Evolutionary conservation across 2,797 vertebrate genomes (phyloP).

Genomic region (Arrhamphus sclerolepis): DNA sequence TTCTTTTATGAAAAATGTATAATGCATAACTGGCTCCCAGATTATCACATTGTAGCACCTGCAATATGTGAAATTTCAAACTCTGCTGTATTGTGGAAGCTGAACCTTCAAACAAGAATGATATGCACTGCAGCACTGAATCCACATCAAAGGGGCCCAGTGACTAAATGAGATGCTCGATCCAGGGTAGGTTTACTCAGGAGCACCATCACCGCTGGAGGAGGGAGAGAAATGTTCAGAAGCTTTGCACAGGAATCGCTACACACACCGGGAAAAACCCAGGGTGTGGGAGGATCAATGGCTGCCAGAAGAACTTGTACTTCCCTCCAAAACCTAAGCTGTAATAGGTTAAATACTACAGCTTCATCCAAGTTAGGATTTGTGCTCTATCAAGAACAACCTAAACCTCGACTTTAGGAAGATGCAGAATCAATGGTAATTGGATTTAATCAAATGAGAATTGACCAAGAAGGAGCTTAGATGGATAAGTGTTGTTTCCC

Average conservation of each 20-base stretch:
- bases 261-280: conserved; percentile 66
- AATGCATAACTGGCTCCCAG: conserved; percentile 74
- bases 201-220: conserved; percentile 64
- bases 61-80: conserved; percentile 79
- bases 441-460: conserved; percentile 78
- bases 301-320: conserved; percentile 58
- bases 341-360: conserved; percentile 76
- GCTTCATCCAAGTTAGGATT: conserved; percentile 66
- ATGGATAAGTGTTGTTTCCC: conserved; percentile 69
- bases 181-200: conserved; percentile 74
- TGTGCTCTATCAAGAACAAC: conserved; percentile 69
- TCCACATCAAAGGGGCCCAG: conserved; percentile 78
- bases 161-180: conserved; percentile 78
- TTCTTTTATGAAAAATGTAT: conserved; percentile 79
- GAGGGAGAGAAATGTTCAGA: conserved; percentile 71
- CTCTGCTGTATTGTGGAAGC: conserved; percentile 71
- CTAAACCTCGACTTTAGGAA: conserved; percentile 64
- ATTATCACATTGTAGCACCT: conserved; percentile 81
- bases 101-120: conserved; percentile 77
- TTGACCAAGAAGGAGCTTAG: conserved; percentile 71
- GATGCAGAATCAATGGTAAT: conserved; percentile 71
- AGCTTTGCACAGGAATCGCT: conserved; percentile 67
- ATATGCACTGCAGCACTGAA: conserved; percentile 76
- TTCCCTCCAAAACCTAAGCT: conserved; percentile 65
- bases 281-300: conserved; percentile 74